phyloP scores from a whole-genome alignment of 2,888 invertebrate genomes.

The Epinotia ramella region DNA sequence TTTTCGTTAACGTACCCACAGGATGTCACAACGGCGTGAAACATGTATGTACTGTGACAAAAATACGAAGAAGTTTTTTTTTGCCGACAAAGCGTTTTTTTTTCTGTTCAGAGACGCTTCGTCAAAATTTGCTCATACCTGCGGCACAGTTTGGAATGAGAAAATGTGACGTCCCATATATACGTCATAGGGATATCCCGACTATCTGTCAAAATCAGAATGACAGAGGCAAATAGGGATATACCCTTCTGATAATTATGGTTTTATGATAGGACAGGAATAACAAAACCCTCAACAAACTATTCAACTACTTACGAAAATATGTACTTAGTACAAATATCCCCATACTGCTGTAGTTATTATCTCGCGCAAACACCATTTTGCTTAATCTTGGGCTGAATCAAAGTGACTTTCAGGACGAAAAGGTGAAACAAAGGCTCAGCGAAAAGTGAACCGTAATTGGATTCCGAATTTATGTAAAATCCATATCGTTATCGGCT shows the following conservation, averaged over 20 bases:
- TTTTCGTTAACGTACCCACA: too few relatives aligned
- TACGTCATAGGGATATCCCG: neutral
- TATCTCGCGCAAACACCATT: neutral
- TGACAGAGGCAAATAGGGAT: neutral
- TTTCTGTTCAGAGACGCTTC: too few relatives aligned
- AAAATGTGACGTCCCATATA: neutral
- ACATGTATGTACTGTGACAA: too few relatives aligned
- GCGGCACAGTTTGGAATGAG: neutral
- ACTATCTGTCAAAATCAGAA: neutral
- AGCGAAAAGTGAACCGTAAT: slow-evolving; percentile 17
- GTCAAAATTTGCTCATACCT: too few relatives aligned
- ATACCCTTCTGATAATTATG: neutral
- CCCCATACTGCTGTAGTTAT: neutral
- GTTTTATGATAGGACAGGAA: neutral
- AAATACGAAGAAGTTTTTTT: too few relatives aligned
- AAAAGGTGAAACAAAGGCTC: slow-evolving; percentile 1
- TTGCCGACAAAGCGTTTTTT: too few relatives aligned
- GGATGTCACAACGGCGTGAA: too few relatives aligned
- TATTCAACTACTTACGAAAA: too few relatives aligned
- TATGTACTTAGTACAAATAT: neutral
- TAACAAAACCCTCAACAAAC: too few relatives aligned
- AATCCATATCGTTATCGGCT: slow-evolving; percentile 48
- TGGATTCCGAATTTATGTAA: slow-evolving; percentile 21
- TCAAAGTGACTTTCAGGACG: neutral
- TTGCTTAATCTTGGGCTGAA: neutral